Base-by-base conservation (phyloP, 2,888 invertebrate species). In the Sclerodermus sp. region DNA sequence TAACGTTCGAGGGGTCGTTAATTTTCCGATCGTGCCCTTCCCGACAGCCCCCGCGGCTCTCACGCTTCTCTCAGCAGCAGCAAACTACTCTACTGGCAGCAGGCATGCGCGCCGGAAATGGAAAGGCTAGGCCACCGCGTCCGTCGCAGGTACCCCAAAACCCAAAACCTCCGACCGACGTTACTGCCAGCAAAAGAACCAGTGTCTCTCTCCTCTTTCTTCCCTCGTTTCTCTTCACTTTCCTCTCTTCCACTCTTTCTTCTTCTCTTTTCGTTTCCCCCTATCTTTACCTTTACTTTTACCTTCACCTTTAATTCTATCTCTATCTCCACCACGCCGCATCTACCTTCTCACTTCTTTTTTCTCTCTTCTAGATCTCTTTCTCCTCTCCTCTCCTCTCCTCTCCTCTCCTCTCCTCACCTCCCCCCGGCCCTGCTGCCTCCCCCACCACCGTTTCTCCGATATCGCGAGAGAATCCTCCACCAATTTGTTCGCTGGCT, bases 401-500 rank as follows among this genome's bases (percentile, higher is more conserved):
- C 23, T 80, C 80, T 79, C 70, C 80, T 79, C 80, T 79, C 80
- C 79, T 72, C 64, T 60, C 61, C 66, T 59, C 59, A 32, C 3
- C 15, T 18, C 32, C 42, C 18, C 57, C 60, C 55, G 53, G 64
- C 47, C 40, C 52, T 18, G 41, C 14, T 41, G 56, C 30, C 38
- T 38, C 32, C 12, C 10, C 34, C 37, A n/a, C 32, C 45, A 14
- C 39, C 37, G 17, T 49, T 46, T 48, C 40, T 44, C 51, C 30
- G 45, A 32, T 45, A 51, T 34, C 34, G 45, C 37, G 32, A 23
- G 23, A 23, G 23, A 23, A 23, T 23, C 23, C 23, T 23, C 23
- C 23, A 23, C 23, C 23, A 23, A 23, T 23, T 23, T 23, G 23
- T 23, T 23, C 23, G 23, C 23, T 8, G 8, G 23, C 8, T 23